Base-by-base conservation (phyloP, 2,113 vertebrate genomes). In the Neopipo cinnamomea region DNA sequence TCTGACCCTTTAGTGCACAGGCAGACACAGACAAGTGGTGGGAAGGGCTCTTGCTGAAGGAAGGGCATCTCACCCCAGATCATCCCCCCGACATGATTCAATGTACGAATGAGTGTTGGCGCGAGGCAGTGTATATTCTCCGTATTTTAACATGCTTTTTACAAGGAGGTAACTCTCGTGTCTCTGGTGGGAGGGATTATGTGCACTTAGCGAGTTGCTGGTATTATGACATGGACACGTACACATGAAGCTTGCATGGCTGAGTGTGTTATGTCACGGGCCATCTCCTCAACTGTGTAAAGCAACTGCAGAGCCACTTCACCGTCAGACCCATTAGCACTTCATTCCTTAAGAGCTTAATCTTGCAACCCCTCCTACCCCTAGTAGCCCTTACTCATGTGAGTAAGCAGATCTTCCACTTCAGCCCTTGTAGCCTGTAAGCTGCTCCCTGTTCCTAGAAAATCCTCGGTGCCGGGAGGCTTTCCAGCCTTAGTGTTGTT, bases 181-280 rank as follows among this genome's bases (percentile, higher is more conserved):
- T 63, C 83, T 70, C 91, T 77, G 79, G 52, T 62, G 73, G 86
- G 83, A 91, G 86, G 91, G 91, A 33, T 55, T 67, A 9, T 25
- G 70, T 63, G 80, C 91, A 63, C 86, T 91, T 87, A 92, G 71
- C 81, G 76, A 76, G 78, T 58, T 58, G 75, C 82, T 91, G 88
- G 66, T 85, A 3, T 82, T 73, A 41, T n/a, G 71, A 31, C 74
- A 86, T 10, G 85, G 95, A 67, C 65, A 67, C 13, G 71, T 16
- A 87, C 70, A 56, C 85, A 65, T 4, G 70, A 35, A 78, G 70
- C 85, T 91, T 55, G 85, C 85, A 22, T 61, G 77, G 77, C 85
- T 93, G 91, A 85, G 61, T 33, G 8, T 85, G 91, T 82, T 88
- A 72, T 88, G 90, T 79, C 93, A 82, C 56, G 49, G 76, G 65